Base-by-base conservation (phyloP, 1,140 invertebrate species). In the Hyles vespertilio region DNA sequence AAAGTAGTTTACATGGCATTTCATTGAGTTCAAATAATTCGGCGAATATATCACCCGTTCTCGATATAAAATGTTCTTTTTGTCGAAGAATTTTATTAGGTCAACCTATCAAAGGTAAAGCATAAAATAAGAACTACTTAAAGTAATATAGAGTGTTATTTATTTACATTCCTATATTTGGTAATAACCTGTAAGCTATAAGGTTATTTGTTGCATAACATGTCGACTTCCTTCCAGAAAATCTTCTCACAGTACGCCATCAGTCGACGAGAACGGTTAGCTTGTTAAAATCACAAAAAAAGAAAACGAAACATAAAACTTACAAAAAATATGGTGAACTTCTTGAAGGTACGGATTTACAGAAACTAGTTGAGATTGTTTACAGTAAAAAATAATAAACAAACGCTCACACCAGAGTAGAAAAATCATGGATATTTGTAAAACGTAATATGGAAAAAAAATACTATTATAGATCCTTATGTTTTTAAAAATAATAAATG, bases 291-390 rank as follows among this genome's bases (percentile, higher is more conserved):
- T 77, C 80, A 3, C 51, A 68, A 10, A 83, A 80, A 61, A 89
- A 86, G 63, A 89, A 82, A 65, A 51, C 56, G 3, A 85, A 84
- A 68, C 75, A 86, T 58, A 87, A 84, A 71, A 63, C 51, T 57
- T 83, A 81, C 48, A 87, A 84, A 69, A 86, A 87, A 65, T 89
- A 87, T 86, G 86, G 82, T n/a, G 86, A 89, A 69, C 63, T 89
- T 4, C 69, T 89, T 53, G 77, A 87, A 77, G 81, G 86, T 89
- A 59, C 57, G 59, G 63, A 22, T 34, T 59, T 67, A 57, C 70
- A 54, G 12, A 22, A 52, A 47, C 4, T 36, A 43, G 1, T 44
- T 45, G 9, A 44, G 7, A 51, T 51, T 51, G 10, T 34, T n/a
- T 34, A 51, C 9, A 51, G 6, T 11, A 1, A 47, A 6, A 11